Percentiles rank a stretch among this genome's conserved stretches.
phyloP scores from a whole-genome alignment of 2,113 vertebrate genomes.

The Pituophis catenifer region DNA sequence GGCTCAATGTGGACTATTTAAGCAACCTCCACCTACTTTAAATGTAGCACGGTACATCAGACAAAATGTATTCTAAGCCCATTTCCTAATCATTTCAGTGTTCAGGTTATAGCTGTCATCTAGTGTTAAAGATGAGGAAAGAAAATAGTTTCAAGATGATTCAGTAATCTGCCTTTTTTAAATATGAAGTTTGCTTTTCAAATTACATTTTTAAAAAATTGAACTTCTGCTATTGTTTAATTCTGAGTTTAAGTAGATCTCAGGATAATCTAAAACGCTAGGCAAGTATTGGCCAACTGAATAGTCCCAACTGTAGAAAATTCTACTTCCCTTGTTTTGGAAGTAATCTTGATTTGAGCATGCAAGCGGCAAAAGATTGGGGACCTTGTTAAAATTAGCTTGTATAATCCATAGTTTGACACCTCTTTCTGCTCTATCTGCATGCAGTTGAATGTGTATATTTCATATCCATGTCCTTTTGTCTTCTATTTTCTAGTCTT shows the following conservation, averaged over 20 bases:
- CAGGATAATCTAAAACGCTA: not conserved
- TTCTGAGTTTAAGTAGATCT: not conserved
- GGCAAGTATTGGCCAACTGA: not conserved
- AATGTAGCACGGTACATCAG: not conserved
- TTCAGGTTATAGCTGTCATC: slow-evolving; percentile 6
- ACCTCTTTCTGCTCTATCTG: not conserved
- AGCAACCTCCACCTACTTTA: not conserved
- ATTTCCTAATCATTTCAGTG: not conserved
- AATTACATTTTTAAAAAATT: not conserved
- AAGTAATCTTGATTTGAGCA: not conserved
- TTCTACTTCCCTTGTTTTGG: not conserved
- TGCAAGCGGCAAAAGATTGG: not conserved
- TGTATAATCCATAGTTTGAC: not conserved
- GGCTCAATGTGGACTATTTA: slow-evolving; percentile 1
- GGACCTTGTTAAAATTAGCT: not conserved
- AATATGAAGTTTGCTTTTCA: not conserved
- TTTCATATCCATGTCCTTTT: not conserved
- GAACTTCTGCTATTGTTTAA: not conserved
- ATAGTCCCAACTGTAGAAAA: not conserved
- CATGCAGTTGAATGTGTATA: not conserved
- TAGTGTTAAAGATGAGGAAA: not conserved
- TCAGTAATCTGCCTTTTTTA: not conserved
- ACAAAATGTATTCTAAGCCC: not conserved
- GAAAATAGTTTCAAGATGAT: not conserved
- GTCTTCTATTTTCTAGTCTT: not conserved